Conservation (phyloP, 2,888 invertebrate genomes). For the Amorpha juglandis region DNA sequence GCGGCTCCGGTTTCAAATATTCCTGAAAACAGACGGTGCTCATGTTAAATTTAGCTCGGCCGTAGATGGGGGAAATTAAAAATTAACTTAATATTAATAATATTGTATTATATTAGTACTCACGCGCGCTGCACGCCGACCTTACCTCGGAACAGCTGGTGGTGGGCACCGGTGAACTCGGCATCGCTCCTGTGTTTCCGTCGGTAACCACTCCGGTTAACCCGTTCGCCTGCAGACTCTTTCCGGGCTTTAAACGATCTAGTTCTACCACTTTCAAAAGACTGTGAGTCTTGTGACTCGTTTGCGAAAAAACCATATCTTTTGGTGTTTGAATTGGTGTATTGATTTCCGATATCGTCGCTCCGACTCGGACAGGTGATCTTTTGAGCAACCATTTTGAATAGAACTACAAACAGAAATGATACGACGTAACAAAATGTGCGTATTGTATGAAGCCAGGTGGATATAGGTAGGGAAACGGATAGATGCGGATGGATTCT, state of each 20-base stretch:
- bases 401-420: slow-evolving; percentile 85
- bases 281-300: slow-evolving; percentile 78
- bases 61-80: slow-evolving; percentile 48
- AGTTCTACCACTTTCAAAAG: slow-evolving; percentile 82
- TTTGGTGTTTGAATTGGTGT: slow-evolving; percentile 73
- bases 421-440: slow-evolving; percentile 84
- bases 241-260: slow-evolving; percentile 79
- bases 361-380: slow-evolving; percentile 82
- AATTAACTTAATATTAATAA: slow-evolving; percentile 59
- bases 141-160: slow-evolving; percentile 80
- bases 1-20: slow-evolving; percentile 75
- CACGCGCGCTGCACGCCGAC: slow-evolving; percentile 56
- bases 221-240: slow-evolving; percentile 71
- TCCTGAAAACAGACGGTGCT: slow-evolving; percentile 66
- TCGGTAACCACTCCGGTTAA: slow-evolving; percentile 69
- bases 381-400: slow-evolving; percentile 84
- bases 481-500: background rate
- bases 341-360: slow-evolving; percentile 79
- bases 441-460: slow-evolving; percentile 75
- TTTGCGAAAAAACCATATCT: slow-evolving; percentile 84
- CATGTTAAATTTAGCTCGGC: slow-evolving; percentile 52
- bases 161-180: slow-evolving; percentile 56
- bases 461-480: slow-evolving; percentile 35
- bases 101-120: slow-evolving; percentile 57
- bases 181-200: slow-evolving; percentile 59